These are phyloP conservation scores for Stictonetta naevosa DNA, from an alignment of 2,113 vertebrate species.

Conservation along the genomic window DNA sequence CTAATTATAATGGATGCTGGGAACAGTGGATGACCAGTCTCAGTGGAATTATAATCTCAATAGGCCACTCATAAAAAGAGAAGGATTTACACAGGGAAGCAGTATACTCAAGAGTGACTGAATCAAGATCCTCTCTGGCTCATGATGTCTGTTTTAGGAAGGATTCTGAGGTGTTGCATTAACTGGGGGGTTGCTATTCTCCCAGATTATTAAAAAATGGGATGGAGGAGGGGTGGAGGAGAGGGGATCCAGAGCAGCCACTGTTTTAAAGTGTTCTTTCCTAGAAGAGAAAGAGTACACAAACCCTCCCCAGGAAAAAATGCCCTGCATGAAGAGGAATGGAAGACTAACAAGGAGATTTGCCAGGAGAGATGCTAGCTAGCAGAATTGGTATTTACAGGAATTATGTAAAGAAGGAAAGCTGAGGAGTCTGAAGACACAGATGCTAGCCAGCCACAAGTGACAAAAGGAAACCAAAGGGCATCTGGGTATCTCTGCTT, in stretches of 20 bases:
- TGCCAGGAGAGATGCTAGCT: not conserved
- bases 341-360: not conserved
- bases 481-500: not conserved
- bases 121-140: not conserved
- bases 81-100: not conserved
- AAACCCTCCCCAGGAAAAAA: not conserved
- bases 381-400: not conserved
- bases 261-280: not conserved
- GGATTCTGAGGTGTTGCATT: not conserved
- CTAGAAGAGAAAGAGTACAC: not conserved
- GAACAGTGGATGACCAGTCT: not conserved
- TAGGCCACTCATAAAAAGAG: not conserved
- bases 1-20: not conserved
- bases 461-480: not conserved
- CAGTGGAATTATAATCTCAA: not conserved
- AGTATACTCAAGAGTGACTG: not conserved
- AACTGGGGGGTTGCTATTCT: not conserved
- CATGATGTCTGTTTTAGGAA: not conserved
- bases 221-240: too few relatives aligned
- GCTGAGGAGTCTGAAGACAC: not conserved
- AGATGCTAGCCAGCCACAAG: not conserved
- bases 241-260: not conserved
- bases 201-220: not conserved
- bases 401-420: not conserved
- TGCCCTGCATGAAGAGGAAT: not conserved